These are phyloP conservation scores for Uloborus plumipes DNA, from an alignment of 2,888 invertebrate genomes.

Conservation along the genomic window DNA sequence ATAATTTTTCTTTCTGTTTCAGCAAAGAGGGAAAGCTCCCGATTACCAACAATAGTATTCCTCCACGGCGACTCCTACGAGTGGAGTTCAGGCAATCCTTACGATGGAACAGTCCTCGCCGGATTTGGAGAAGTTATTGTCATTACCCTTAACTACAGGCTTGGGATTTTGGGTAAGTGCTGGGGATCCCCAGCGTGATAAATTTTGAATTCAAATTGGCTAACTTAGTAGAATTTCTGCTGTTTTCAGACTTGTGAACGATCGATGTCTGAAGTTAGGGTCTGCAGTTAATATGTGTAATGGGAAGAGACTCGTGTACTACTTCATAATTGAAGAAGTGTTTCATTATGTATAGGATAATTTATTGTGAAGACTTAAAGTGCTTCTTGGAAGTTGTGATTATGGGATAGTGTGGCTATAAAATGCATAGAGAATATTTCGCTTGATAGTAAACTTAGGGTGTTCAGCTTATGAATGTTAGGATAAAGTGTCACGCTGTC, in stretches of 20 bases:
- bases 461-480: no score
- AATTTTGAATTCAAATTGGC: conserved; percentile 26
- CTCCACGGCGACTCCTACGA: conserved; percentile 95
- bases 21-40: conserved; percentile 44
- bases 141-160: conserved; percentile 95
- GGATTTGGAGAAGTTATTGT: conserved; percentile 87
- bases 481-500: no score
- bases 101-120: conserved; percentile 88
- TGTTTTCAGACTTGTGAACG: neutral
- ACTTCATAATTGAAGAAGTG: no score
- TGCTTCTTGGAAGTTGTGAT: no score
- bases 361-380: no score
- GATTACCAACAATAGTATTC: conserved; percentile 86
- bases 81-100: conserved; percentile 88
- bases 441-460: no score
- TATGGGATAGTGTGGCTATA: no score
- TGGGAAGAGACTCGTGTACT: no score
- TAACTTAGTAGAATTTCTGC: conserved; percentile 9
- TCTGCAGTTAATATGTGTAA: no score
- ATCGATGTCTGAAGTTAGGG: conserved; percentile 4
- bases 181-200: neutral
- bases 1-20: conserved; percentile 15
- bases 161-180: conserved; percentile 82
- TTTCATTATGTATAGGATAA: no score
- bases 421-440: no score